Base-by-base conservation (phyloP, 2,113 vertebrate species). In the Prietella phreatophila region DNA sequence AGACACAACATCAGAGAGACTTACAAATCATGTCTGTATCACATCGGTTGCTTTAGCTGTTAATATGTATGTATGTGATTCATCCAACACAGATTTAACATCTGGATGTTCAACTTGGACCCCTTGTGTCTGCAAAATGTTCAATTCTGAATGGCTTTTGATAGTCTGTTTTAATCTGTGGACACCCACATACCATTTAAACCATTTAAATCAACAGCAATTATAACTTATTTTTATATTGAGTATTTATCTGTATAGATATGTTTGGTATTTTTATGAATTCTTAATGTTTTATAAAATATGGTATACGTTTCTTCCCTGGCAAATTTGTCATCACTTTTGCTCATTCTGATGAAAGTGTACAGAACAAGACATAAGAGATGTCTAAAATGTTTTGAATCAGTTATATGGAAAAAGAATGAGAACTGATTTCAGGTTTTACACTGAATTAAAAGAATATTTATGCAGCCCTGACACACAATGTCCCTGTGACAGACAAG, bases 391-490 rank as follows among this genome's bases (percentile, higher is more conserved):
- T 42, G 42, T 42, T 42, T 42, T 42, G 6, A 79, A 79, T 79
- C 50, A 55, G 27, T 79, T 79, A 19, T 55, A 79, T 55, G 47
- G 27, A 2, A 55, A 30, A 78, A 80, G 50, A 30, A 80, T 80
- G 27, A 55, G 76, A 80, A 17, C n/a, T 80, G 50, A 30, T 80
- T 80, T 80, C 27, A 33, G 50, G n/a, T 55, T 19, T 80, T 55
- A 55, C 27, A 55, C 15, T 30, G 27, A 22, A 55, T 80, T 79
- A 17, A 79, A 82, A 42, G 0, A 39, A 42, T 67, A 85, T 85
- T 85, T 61, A 85, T 58, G 25, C 14, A 56, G 33, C 13, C 17
- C 11, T 81, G 61, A n/a, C 76, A 80, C 60, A 55, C 76, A 80
- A 79, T 86, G 19, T 67, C 10, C 15, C 22, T 22, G 75, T 55